Percentiles rank a stretch among this genome's conserved stretches.
These are phyloP conservation scores for Syngnathus acus DNA, from an alignment of 2,797 vertebrate species.

Conservation along the genomic window DNA sequence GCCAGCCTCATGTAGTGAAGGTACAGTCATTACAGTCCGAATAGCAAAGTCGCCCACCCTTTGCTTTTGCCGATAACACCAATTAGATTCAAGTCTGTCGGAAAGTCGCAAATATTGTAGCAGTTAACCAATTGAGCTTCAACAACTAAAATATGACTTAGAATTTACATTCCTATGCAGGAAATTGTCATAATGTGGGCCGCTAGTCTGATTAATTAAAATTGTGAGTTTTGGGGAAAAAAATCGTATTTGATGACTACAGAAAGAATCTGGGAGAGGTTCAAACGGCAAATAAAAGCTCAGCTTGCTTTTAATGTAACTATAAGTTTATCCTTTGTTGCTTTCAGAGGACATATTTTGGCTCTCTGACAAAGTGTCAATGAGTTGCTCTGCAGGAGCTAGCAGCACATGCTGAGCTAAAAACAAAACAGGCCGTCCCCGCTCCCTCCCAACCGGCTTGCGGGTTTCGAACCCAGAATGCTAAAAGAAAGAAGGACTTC, in stretches of 20 bases:
- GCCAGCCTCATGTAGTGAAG: constrained; percentile 29
- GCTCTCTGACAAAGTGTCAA: neutral
- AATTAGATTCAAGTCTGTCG: constrained; percentile 39
- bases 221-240: too few relatives aligned
- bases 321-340: neutral
- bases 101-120: neutral
- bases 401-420: neutral
- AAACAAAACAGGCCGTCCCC: neutral
- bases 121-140: too few relatives aligned
- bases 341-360: neutral
- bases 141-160: too few relatives aligned
- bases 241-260: neutral
- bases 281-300: neutral
- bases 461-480: neutral
- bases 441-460: neutral
- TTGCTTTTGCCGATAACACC: constrained; percentile 3
- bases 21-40: constrained; percentile 56
- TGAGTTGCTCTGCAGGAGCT: neutral
- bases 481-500: neutral
- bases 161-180: too few relatives aligned
- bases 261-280: neutral
- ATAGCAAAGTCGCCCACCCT: constrained; percentile 4
- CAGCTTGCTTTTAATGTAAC: neutral
- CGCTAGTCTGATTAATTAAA: too few relatives aligned
- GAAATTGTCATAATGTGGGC: too few relatives aligned